Evolutionary conservation across 2,113 vertebrate species (phyloP).

Genomic region (Columba livia): DNA sequence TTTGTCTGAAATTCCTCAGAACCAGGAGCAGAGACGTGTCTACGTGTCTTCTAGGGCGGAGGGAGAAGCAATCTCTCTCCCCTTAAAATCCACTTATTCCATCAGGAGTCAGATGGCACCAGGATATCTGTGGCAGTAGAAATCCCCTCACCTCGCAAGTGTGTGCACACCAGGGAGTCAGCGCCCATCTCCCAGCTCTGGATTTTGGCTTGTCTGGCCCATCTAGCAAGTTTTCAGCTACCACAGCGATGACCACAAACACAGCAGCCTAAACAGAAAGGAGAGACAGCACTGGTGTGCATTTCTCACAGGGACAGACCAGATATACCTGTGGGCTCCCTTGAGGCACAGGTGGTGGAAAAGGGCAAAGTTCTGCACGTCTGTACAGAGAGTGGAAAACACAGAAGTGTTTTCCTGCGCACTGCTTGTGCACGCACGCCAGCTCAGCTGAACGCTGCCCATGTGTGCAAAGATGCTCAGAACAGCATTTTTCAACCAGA

Average conservation of each 20-base stretch:
- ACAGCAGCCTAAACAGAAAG: background rate
- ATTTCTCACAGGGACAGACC: background rate
- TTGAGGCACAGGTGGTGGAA: background rate
- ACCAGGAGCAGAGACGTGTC: background rate
- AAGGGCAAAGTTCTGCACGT: too few relatives aligned
- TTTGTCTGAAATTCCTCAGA: background rate
- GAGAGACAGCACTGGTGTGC: background rate
- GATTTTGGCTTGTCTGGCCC: background rate
- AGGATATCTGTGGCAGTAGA: rapidly evolving
- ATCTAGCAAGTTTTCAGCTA: background rate
- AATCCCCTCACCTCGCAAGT: background rate
- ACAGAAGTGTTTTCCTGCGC: background rate
- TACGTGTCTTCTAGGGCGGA: background rate
- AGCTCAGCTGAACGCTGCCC: background rate
- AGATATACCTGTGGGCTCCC: background rate
- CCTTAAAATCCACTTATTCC: background rate
- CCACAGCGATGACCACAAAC: rapidly evolving
- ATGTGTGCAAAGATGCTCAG: background rate
- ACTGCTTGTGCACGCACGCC: background rate
- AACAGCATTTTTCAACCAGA: background rate
- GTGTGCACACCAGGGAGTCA: background rate
- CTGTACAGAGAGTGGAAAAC: background rate
- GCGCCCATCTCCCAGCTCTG: background rate
- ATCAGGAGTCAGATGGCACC: background rate
- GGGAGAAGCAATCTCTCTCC: background rate